These are phyloP conservation scores for Thunnus maccoyii DNA, from an alignment of 2,113 vertebrate species.

Conservation along the genomic window DNA sequence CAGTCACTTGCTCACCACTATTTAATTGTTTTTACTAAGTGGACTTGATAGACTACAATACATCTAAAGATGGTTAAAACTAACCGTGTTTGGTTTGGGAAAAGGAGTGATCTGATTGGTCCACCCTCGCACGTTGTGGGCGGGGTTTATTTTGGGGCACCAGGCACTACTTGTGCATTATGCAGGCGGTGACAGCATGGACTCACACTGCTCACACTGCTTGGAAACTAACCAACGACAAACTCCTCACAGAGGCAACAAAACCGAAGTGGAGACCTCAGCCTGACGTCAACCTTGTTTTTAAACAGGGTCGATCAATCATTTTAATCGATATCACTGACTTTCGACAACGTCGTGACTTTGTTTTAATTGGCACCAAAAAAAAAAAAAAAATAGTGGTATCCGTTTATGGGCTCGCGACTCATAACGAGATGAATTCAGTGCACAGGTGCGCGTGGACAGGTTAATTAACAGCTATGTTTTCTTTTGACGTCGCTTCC, in stretches of 20 bases:
- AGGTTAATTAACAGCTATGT: slow-evolving; percentile 37
- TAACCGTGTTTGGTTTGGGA: slow-evolving; percentile 13
- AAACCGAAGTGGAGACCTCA: background rate
- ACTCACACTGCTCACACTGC: background rate
- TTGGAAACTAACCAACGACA: background rate
- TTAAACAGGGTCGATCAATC: background rate
- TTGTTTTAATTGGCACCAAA: slow-evolving; percentile 1
- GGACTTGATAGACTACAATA: background rate
- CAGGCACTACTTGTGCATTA: background rate
- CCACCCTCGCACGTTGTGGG: slow-evolving; percentile 49
- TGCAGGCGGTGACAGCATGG: slow-evolving; percentile 44
- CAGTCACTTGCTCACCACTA: too few relatives aligned
- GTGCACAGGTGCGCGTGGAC: slow-evolving; percentile 62
- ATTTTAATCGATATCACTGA: background rate
- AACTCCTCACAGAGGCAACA: background rate
- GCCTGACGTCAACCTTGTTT: too few relatives aligned
- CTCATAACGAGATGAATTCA: slow-evolving; percentile 21
- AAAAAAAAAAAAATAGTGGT: background rate
- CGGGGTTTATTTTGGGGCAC: slow-evolving; percentile 27
- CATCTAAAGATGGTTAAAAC: slow-evolving; percentile 6
- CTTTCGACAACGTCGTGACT: slow-evolving; percentile 23
- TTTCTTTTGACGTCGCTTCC: background rate
- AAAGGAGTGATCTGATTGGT: slow-evolving; percentile 56
- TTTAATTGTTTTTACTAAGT: too few relatives aligned
- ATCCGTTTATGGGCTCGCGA: background rate